Evolutionary conservation across 2,888 invertebrate species (phyloP), one percentile per base, ranked within the genome.

Genomic region (Ashinkailepas kermadecensis): DNA sequence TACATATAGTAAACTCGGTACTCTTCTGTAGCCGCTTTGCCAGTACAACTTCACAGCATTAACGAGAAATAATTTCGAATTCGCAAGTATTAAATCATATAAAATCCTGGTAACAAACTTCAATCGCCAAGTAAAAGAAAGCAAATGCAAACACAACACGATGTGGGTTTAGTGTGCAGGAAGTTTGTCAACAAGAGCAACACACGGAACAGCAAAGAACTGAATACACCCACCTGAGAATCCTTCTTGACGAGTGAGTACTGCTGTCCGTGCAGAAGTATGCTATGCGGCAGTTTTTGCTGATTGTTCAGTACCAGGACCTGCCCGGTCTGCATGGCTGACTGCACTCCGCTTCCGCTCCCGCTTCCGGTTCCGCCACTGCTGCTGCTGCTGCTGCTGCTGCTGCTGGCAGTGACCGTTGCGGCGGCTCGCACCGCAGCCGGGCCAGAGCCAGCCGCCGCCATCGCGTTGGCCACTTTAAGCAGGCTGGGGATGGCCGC

Each of bases 251-350:
- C 79, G 23, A 79, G 79, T 58, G 79, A 58, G 59, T 79, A 79
- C 58, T 79, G 79, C 79, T 79, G 79, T 15, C 79, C 79, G 25
- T 79, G 79, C 13, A 79, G 79, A 1, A 79, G 79, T 23, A 79
- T 79, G n/a, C 58, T 79, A 58, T 79, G 79, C 58, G 79, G 79
- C 79, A 79, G 79, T 25, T 79, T 79, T 58, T 79, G 79, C 54
- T 79, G 79, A 18, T 79, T 79, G 79, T 79, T 79, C 23, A 79
- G 59, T 58, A 79, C 79, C 79, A 79, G 59, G 23, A 79, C 79
- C 79, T 79, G 79, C 23, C 79, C 79, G 25, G 79, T 58, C 58
- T 79, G 79, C 79, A 79, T 79, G 58, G 25, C 58, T 18, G 79
- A 12, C n/a, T n/a, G 79, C 13, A 58, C 58, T 23, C 58, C 79